Evolutionary conservation across 2,113 vertebrate species (phyloP).

Genomic region (Stictonetta naevosa): DNA sequence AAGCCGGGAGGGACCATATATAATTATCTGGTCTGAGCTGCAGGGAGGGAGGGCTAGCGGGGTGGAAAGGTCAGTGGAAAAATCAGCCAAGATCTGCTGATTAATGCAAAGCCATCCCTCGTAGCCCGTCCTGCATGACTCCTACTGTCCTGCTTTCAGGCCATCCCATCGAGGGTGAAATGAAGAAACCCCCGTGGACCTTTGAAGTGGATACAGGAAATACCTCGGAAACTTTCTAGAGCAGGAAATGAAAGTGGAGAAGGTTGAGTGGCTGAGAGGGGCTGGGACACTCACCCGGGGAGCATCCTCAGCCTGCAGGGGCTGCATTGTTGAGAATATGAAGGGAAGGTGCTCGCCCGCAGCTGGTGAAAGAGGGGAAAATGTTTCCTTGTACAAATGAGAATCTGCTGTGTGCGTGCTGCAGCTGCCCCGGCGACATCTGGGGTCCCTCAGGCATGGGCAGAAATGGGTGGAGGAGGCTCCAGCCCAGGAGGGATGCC

Average conservation of each 20-base stretch:
- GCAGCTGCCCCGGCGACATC: neutral
- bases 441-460: neutral
- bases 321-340: neutral
- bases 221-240: neutral
- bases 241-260: constrained; percentile 42
- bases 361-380: neutral
- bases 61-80: neutral
- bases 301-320: neutral
- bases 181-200: constrained; percentile 3
- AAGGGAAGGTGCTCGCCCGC: neutral
- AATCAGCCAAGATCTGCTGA: neutral
- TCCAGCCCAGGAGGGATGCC: too few relatives aligned
- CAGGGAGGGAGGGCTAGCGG: neutral
- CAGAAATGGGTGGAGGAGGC: neutral
- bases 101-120: neutral
- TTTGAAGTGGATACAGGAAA: constrained; percentile 45
- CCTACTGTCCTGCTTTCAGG: neutral
- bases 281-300: neutral
- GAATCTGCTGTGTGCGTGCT: neutral
- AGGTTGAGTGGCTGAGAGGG: neutral
- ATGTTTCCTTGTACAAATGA: neutral
- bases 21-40: neutral
- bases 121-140: neutral
- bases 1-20: neutral
- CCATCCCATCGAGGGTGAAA: neutral